Evolutionary conservation across 2,888 invertebrate species (phyloP), one percentile per base, ranked within the genome.

Genomic region (Limnephilus lunatus): DNA sequence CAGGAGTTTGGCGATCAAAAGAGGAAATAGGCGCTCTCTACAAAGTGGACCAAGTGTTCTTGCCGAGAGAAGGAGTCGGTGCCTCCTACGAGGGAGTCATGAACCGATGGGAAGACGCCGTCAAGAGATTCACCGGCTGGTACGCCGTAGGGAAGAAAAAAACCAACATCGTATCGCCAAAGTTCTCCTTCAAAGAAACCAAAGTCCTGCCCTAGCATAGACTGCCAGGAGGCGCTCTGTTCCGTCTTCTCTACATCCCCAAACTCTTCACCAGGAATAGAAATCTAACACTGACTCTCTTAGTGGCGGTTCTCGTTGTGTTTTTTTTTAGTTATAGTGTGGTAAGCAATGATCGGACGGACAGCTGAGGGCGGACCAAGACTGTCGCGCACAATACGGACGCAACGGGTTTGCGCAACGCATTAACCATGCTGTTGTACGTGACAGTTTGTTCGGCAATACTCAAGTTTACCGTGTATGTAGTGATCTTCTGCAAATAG

Each of bases 1-100:
- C 95, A 97, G 98, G 97, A 94, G 95, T 98, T 93, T 98, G 98
- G 98, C 96, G 97, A 94, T 96, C 96, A 88, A 97, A 97, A 94
- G 96, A 97, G 4, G 97, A 98, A 94, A 94, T 98, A 39, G 95
- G 95, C 92, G 94, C 96, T 14, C 95, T 98, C 88, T 96, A 97
- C 35, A 95, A 96, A 94, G 94, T 97, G 19, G 97, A 97, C 30
- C 95, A 95, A 91, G 95, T 97, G 39, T 98, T 98, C 94, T 94
- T 94, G n/a, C 97, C 97, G 0, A 95, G 96, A 0, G 93, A 95
- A 0, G 94, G 95, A 30, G 94, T 95, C 0, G 95, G 94, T 90
- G 95, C 95, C 91, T 90, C 94, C 0, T 96, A 96, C 94, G 95
- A 95, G 53, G 93, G 94, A 2, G 94, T 95, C 0, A 95, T 97